Percentiles rank a stretch among this genome's conserved stretches.
Conservation (phyloP, 1,140 invertebrate species). For the Ceratitis capitata region DNA sequence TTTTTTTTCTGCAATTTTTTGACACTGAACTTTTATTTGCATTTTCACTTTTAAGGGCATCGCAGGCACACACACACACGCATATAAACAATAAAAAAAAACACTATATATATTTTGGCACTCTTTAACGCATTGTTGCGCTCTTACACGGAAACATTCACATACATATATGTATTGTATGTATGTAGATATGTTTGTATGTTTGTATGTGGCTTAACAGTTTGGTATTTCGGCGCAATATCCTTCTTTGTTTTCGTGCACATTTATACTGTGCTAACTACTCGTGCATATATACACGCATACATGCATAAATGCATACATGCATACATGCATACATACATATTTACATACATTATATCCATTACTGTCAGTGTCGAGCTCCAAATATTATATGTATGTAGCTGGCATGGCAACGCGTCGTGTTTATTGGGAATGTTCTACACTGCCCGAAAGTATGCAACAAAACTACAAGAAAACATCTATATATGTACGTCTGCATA, state of each 20-base stretch:
- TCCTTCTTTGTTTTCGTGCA: not conserved
- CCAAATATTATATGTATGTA: too few species aligned
- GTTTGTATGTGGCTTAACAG: not conserved
- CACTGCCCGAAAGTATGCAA: not conserved
- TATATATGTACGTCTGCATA: too few species aligned
- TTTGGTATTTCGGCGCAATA: not conserved
- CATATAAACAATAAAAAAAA: too few species aligned
- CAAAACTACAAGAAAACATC: not conserved
- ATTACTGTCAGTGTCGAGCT: not conserved
- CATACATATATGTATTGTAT: not conserved
- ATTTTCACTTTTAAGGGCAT: constrained; percentile 17
- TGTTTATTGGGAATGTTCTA: not conserved
- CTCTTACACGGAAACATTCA: not conserved
- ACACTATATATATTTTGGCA: not conserved
- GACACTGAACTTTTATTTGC: constrained; percentile 25
- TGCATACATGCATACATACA: too few species aligned
- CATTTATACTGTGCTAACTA: not conserved
- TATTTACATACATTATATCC: too few species aligned
- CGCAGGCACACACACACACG: not conserved
- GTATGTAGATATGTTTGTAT: not conserved
- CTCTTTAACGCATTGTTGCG: constrained; percentile 18
- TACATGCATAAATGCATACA: too few species aligned
- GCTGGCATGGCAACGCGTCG: not conserved
- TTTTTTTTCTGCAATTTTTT: not conserved
- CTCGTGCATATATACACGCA: too few species aligned